Conservation (phyloP, 2,797 vertebrate species). For the Bradypodion ventrale region DNA sequence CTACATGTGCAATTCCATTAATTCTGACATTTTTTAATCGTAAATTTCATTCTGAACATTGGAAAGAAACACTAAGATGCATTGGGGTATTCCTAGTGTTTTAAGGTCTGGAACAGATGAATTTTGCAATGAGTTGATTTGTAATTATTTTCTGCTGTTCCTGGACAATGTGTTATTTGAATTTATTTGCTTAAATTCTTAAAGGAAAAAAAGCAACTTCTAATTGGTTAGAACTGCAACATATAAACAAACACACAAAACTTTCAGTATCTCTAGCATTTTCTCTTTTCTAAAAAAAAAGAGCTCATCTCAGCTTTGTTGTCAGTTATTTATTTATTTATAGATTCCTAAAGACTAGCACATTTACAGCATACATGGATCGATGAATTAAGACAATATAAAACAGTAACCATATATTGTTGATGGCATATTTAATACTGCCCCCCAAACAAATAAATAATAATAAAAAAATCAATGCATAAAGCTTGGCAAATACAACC, state of each 20-base stretch:
- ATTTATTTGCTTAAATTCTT: not conserved
- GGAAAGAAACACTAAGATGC: not conserved
- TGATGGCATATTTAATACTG: constrained; percentile 80
- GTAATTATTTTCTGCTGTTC: not conserved
- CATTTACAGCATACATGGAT: constrained; percentile 81
- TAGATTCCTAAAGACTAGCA: constrained; percentile 78
- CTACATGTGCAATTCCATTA: not conserved
- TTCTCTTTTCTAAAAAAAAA: constrained; percentile 28
- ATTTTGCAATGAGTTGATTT: not conserved
- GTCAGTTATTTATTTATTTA: constrained; percentile 80
- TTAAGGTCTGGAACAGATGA: too few relatives aligned
- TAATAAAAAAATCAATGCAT: constrained; percentile 76
- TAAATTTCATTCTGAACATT: constrained; percentile 3
- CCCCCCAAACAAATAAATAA: constrained; percentile 84
- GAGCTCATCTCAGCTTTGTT: constrained; percentile 46
- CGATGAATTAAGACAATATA: constrained; percentile 77
- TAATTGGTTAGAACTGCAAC: not conserved
- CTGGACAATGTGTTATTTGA: not conserved
- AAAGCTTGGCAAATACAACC: constrained; percentile 78
- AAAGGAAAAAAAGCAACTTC: not conserved
- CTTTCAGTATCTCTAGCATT: too few relatives aligned
- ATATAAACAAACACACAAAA: not conserved
- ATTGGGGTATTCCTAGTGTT: not conserved
- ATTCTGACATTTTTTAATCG: not conserved
- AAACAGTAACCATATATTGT: constrained; percentile 75